Conservation (phyloP, 2,888 invertebrate species). For the Leptinotarsa peninsularis region DNA sequence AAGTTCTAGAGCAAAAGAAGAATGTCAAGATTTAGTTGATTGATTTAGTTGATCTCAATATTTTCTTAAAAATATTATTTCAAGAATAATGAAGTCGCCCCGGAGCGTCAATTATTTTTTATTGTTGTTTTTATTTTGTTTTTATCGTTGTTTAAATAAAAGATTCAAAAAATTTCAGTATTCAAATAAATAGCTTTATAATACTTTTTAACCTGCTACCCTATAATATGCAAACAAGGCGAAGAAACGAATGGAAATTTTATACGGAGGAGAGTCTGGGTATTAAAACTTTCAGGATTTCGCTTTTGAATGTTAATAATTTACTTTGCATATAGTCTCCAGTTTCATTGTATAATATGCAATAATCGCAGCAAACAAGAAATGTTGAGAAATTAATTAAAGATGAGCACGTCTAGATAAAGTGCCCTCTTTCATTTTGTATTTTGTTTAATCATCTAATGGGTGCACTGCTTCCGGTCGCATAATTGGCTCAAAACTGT, state of each 20-base stretch:
- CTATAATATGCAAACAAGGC: conserved; percentile 56
- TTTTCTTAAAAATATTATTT: background rate
- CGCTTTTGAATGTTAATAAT: conserved; percentile 67
- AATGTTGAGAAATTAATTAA: conserved; percentile 61
- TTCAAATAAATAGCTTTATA: conserved; percentile 15
- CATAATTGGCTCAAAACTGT: conserved; percentile 52
- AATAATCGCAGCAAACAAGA: conserved; percentile 62
- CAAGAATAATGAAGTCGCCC: background rate
- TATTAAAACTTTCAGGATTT: conserved; percentile 64
- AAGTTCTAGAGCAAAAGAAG: no score
- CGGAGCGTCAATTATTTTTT: no score
- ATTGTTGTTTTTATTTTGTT: no score
- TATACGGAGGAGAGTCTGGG: conserved; percentile 65
- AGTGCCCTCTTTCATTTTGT: conserved; percentile 33
- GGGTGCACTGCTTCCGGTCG: conserved; percentile 51
- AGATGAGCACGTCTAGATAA: conserved; percentile 43
- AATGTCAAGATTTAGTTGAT: background rate
- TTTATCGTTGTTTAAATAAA: no score
- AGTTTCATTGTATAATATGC: conserved; percentile 62
- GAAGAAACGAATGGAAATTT: conserved; percentile 66
- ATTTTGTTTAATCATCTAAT: conserved; percentile 48
- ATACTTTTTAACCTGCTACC: conserved; percentile 17
- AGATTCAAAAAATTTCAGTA: background rate
- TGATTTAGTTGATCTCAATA: background rate
- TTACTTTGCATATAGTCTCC: conserved; percentile 65